Percentiles rank a stretch among this genome's conserved stretches.
Evolutionary conservation across 2,797 vertebrate genomes (phyloP).

Genomic region (Vespertilio murinus): DNA sequence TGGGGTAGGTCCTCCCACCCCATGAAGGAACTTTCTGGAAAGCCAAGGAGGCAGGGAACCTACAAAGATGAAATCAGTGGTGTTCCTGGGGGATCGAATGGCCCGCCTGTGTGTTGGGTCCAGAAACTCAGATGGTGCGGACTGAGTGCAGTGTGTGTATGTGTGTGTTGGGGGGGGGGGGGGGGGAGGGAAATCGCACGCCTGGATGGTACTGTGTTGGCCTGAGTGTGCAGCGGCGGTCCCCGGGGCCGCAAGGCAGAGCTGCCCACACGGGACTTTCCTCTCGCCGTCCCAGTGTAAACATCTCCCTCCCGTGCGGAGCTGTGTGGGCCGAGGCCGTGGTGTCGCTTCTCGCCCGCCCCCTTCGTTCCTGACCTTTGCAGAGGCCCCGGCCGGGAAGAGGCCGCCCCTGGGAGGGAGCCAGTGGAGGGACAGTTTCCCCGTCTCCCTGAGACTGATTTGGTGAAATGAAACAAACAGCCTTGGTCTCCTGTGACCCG

Average conservation of each 20-base stretch:
- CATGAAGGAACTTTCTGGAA: not conserved
- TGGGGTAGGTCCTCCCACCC: not conserved
- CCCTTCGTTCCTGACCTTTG: not conserved
- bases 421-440: not conserved
- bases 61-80: not conserved
- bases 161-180: no score
- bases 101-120: not conserved
- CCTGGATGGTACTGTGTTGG: not conserved
- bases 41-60: not conserved
- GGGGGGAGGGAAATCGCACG: not conserved
- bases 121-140: not conserved
- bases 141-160: fast-evolving
- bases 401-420: not conserved
- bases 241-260: not conserved
- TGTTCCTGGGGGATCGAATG: not conserved
- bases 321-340: not conserved
- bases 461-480: not conserved
- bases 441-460: not conserved
- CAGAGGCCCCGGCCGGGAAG: not conserved
- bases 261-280: not conserved
- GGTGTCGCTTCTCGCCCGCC: not conserved
- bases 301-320: not conserved
- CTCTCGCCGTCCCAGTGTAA: not conserved
- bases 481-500: not conserved
- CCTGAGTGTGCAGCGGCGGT: not conserved